Conservation (phyloP, 2,113 vertebrate species). For the Hyla sarda region DNA sequence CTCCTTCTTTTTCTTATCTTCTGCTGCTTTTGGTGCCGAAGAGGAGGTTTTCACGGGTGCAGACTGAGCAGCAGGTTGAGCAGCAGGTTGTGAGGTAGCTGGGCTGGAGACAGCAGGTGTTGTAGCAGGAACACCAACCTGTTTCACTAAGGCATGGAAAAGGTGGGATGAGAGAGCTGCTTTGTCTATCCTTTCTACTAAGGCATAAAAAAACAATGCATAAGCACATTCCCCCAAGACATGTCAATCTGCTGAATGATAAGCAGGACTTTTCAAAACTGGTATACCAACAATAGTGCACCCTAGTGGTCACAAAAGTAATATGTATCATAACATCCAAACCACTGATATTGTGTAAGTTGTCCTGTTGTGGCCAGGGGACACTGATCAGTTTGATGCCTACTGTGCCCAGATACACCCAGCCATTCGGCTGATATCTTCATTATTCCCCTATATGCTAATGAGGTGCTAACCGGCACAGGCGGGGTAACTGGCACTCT, state of each 20-base stretch:
- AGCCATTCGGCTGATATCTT: no score
- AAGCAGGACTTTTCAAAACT: not conserved
- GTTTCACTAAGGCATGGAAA: constrained; percentile 79
- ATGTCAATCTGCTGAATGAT: not conserved
- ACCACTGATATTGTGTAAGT: no score
- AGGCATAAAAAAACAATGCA: not conserved
- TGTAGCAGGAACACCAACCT: constrained; percentile 73
- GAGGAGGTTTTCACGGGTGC: constrained; percentile 65
- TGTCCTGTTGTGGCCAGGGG: no score
- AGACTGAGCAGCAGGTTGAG: constrained; percentile 62
- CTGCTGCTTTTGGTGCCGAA: constrained; percentile 67
- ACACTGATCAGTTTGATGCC: no score
- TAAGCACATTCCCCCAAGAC: not conserved
- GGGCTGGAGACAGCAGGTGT: constrained; percentile 64
- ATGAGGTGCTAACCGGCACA: no score
- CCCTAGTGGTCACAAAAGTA: no score
- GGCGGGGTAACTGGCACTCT: no score
- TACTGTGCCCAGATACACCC: no score
- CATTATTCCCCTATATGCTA: no score
- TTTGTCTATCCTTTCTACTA: no score
- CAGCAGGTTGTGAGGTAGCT: constrained; percentile 64
- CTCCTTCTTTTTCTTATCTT: constrained; percentile 83
- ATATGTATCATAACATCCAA: no score
- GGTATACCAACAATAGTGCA: not conserved
- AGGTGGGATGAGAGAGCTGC: no score